Base-by-base conservation (phyloP, 2,888 invertebrate genomes). In the Nasonia oneida region DNA sequence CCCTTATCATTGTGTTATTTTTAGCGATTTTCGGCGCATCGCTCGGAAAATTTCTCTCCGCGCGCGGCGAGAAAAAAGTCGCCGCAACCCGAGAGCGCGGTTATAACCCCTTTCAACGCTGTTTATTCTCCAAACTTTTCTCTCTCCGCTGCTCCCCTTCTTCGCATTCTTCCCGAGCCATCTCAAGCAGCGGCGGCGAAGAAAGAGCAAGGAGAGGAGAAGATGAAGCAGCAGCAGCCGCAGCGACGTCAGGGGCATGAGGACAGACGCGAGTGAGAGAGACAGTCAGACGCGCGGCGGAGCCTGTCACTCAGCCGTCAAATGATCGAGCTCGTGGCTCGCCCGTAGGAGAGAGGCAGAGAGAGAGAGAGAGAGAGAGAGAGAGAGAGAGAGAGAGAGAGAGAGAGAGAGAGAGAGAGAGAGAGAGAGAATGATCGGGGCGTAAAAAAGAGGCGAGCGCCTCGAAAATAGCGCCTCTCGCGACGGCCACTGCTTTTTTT, bases 281-380 rank as follows among this genome's bases (percentile, higher is more conserved):
- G 82, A 83, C 67, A 47, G 81, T 73, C 86, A 84, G 86, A 50
- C 84, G 81, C 64, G 84, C 87, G 83, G 86, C 85, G 89, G 89
- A 89, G 89, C 89, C 90, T 90, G 90, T 91, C 90, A 90, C 89
- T 91, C 90, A 90, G 88, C 87, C 89, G 90, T 91, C 90, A 91
- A 90, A 90, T 89, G 85, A 85, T 85, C 76, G 85, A 57, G 71
- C 81, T n/a, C n/a, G 1, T 1, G 67, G 57, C 57, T 42, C 23
- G n/a, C 23, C 81, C 39, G 82, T 12, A 53, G 18, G 61, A 76
- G 71, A 80, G 29, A 29, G 29, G 29, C 29, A 37, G 37, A 37
- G 75, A 76, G 71, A 85, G 37, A 37, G 37, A 37, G 4, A 37
- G 37, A 37, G 37, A 37, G 37, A 37, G 37, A 37, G 37, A 2